Evolutionary conservation across 2,113 vertebrate genomes (phyloP).

Genomic region (Oncorhynchus clarkii): DNA sequence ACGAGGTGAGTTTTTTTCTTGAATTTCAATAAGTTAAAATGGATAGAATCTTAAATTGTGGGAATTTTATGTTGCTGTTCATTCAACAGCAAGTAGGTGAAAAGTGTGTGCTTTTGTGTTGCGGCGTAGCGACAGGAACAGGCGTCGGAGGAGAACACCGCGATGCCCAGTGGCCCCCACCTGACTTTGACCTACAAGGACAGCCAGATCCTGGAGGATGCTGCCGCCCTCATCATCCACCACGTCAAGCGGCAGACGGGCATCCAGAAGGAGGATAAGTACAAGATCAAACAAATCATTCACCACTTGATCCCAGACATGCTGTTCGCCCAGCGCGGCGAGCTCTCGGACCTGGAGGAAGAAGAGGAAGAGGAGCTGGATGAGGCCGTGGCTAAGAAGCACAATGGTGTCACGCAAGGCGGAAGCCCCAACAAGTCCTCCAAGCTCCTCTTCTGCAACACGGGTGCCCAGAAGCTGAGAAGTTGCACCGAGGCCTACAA

Average conservation of each 20-base stretch:
- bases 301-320: slow-evolving; percentile 97
- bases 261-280: slow-evolving; percentile 98
- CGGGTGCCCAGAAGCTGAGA: slow-evolving; percentile 79
- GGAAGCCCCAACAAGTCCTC: slow-evolving; percentile 86
- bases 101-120: slow-evolving; percentile 20
- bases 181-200: slow-evolving; percentile 90
- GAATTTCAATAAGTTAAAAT: too few species aligned
- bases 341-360: slow-evolving; percentile 91
- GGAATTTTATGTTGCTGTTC: not conserved
- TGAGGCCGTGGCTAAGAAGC: slow-evolving; percentile 87
- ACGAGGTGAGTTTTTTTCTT: slow-evolving; percentile 82
- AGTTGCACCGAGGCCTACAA: slow-evolving; percentile 86
- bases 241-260: slow-evolving; percentile 94
- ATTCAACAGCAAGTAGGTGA: not conserved
- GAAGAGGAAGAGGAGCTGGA: slow-evolving; percentile 80
- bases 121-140: slow-evolving; percentile 87
- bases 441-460: slow-evolving; percentile 89
- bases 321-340: slow-evolving; percentile 90
- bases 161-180: slow-evolving; percentile 82
- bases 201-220: slow-evolving; percentile 94
- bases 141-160: slow-evolving; percentile 84
- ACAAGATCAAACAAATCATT: slow-evolving; percentile 98
- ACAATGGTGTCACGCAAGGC: slow-evolving; percentile 79
- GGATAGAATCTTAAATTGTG: too few species aligned
- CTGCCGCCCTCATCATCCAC: slow-evolving; percentile 96